Evolutionary conservation across 35 echinoderm and acorn worm species (phyloP), one percentile per base, ranked within the genome.

Genomic region (Acanthaster planci): DNA sequence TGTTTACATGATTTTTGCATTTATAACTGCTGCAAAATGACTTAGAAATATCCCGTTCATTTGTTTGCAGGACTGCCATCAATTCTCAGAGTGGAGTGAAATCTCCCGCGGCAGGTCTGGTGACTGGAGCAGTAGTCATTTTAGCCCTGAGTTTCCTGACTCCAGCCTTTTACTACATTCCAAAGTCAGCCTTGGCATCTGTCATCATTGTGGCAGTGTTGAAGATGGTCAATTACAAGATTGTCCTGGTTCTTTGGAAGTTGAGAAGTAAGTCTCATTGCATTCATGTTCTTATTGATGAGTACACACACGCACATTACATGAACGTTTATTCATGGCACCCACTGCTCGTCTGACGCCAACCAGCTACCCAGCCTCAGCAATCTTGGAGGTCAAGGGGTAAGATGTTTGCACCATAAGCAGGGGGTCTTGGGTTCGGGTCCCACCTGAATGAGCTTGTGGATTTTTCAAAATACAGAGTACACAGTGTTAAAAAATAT

Each of bases 141-240:
- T 38, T 93, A 42, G 68, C 95, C 3, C 16, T 98, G 18, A 53
- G 40, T 0, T 93, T 85, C 40, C 85, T 98, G 0, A 98, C 95
- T 0, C 91, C 91, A 2, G 75, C 77, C 5, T 93, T 98, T 82
- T 78, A 90, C 27, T 91, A 85, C 81, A 98, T 98, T 75, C 95
- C 95, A 34, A 90, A 91, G 67, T 54, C 95, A 8, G 72, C 95
- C 1, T 75, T 98, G 16, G 95, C 86, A 8, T 87, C 95, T 0
- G 85, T 98, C n/a, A 98, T 98, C 52, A 98, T 98, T 19, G 81
- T 84, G 16, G 95, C 95, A 52, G 90, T 98, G 2, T 44, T 91
- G 14, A 90, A 98, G 59, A 93, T 98, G 88, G 53, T 98, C 53
- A 90, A 98, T 53, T 90, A 67, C 82, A 77, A 72, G 16, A 93